Base-by-base conservation (phyloP, 2,797 vertebrate species). In the Smutsia temminckii region DNA sequence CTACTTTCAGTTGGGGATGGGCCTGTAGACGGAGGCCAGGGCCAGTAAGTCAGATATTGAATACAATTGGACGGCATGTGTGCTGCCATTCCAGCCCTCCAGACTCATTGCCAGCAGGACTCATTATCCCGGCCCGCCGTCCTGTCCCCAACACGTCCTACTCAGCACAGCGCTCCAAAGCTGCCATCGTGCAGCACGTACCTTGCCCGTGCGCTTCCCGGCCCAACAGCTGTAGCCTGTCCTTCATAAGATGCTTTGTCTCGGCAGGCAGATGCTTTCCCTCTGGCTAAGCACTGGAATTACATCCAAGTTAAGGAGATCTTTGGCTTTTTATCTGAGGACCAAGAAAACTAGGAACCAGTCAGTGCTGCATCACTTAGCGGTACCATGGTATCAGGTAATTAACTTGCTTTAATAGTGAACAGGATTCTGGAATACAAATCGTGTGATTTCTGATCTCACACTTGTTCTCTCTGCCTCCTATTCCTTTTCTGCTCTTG, bases 321-420 rank as follows among this genome's bases (percentile, higher is more conserved):
- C 7, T 74, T 91, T 66, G 79, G 25, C 21, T 63, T 94, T 91
- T 74, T 66, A 83, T 86, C 55, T n/a, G n/a, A 77, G 75, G 51
- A 74, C 61, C 40, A 61, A 74, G 74, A 69, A 94, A 74, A 91
- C 49, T 74, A 69, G 69, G 53, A 93, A 83, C 21, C 42, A 74
- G 34, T 86, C 42, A 74, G 34, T 86, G 32, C 83, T 63, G 42
- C 40, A 68, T 74, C 23, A 63, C 17, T 88, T 61, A 63, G 55
- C 49, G 5, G 55, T 81, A 72, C 17, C 37, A n/a, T 25, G 12
- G 3, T 75, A 72, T 72, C 34, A 23, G 18, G 69, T 51, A 83
- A 95, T 94, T 83, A 51, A 63, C 25, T 81, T 77, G 49, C 57
- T 89, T 93, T 63, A 77, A 85, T 68, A 51, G 91, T 63, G 5